Conservation (phyloP, 2,888 invertebrate species). For the Chymomyza caudatula region DNA sequence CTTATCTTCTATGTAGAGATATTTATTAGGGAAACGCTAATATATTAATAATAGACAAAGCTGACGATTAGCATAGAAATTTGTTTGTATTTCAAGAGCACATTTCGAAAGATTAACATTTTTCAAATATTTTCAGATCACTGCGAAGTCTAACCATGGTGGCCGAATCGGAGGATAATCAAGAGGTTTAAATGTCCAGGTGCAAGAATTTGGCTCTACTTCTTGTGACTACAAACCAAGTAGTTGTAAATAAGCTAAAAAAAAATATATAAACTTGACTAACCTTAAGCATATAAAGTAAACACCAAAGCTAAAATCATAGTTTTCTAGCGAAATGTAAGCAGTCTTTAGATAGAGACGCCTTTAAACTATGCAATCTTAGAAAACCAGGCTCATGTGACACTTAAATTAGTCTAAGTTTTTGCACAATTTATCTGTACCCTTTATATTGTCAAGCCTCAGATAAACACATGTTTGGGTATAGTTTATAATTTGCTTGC, state of each 20-base stretch:
- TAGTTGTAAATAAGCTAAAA: constrained; percentile 57
- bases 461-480: neutral
- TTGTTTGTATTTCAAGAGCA: neutral
- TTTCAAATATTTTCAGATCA: constrained; percentile 63
- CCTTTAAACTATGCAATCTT: no score
- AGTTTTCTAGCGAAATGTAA: constrained; percentile 21
- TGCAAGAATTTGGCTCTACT: constrained; percentile 45
- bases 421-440: constrained; percentile 6
- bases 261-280: neutral
- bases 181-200: constrained; percentile 50
- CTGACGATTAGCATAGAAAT: neutral
- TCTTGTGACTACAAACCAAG: constrained; percentile 51
- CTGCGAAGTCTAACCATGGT: constrained; percentile 77
- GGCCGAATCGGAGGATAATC: constrained; percentile 66
- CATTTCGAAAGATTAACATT: neutral
- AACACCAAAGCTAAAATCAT: constrained; percentile 27
- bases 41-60: neutral
- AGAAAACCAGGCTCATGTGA: neutral
- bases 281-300: neutral
- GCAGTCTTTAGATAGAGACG: neutral
- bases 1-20: constrained; percentile 27
- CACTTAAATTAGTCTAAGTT: constrained; percentile 12
- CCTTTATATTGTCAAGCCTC: neutral
- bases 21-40: neutral
- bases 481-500: neutral